Conservation (phyloP, 2,797 vertebrate genomes). For the Thalassophryne amazonica region DNA sequence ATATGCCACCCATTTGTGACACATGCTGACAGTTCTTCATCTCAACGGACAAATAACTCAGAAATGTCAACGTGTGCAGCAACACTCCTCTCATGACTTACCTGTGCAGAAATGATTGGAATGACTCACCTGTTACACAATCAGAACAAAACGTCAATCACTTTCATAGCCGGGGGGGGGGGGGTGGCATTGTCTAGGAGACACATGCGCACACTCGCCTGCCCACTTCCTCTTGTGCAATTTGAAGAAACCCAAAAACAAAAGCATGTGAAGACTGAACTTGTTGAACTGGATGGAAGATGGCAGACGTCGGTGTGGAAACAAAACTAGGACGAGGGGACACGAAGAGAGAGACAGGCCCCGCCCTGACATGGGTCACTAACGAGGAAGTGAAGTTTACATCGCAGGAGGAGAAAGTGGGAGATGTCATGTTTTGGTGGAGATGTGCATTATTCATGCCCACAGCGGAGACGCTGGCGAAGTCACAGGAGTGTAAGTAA, state of each 20-base stretch:
- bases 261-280: constrained; percentile 19
- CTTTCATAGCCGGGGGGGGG: constrained; percentile 10
- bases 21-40: constrained; percentile 22
- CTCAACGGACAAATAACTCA: constrained; percentile 24
- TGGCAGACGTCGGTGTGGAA: constrained; percentile 15
- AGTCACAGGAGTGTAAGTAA: constrained; percentile 69
- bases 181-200: constrained; percentile 30
- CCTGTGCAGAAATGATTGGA: background rate
- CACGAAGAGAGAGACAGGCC: constrained; percentile 6
- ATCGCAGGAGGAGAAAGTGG: constrained; percentile 57
- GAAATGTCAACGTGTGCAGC: background rate
- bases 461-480: constrained; percentile 55
- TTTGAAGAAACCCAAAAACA: constrained; percentile 36
- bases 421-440: constrained; percentile 46
- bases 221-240: constrained; percentile 54
- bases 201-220: constrained; percentile 1
- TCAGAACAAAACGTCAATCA: constrained; percentile 10
- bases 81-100: constrained; percentile 1
- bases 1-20: constrained; percentile 26
- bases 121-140: constrained; percentile 47
- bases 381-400: constrained; percentile 70
- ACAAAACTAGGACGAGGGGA: constrained; percentile 24
- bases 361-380: constrained; percentile 41
- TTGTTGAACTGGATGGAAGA: constrained; percentile 52
- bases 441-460: constrained; percentile 69